Base-by-base conservation (phyloP, 2,113 vertebrate genomes). In the Melanostigma gelatinosum region DNA sequence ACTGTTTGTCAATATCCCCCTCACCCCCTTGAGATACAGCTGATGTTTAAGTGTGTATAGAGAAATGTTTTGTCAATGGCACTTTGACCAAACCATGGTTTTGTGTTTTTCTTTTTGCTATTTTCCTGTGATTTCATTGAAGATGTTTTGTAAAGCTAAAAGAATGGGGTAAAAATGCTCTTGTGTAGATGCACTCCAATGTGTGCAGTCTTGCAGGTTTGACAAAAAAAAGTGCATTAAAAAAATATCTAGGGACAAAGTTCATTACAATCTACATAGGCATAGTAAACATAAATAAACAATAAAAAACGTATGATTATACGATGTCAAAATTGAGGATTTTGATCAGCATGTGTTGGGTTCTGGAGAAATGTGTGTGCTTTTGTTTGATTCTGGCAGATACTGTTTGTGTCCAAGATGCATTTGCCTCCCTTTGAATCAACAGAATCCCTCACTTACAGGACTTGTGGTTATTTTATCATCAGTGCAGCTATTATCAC, bases 391-490 rank as follows among this genome's bases (percentile, higher is more conserved):
- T 42, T 65, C 75, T 73, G 55, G 38, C 62, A 60, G 15, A 46
- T 63, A 34, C 18, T 57, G 5, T 76, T 3, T 32, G 62, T 57
- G 48, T 72, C 6, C 29, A 34, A 36, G 27, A 72, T 48, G 8
- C 22, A 48, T 67, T 62, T 16, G 0, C 12, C 24, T 20, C 22
- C 38, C 48, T 70, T 22, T 24, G 54, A 80, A 58, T 38, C 32
- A 24, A 82, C 82, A 73, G 13, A 58, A 60, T 72, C 22, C 78
- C 44, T 70, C 77, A 82, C 60, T 77, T 66, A 70, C 61, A 42
- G 42, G 40, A 79, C 66, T 65, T 67, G 46, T 63, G 22, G 60
- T 61, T 55, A 76, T 69, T 62, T 82, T n/a, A 64, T 66, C 46
- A 61, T 63, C 77, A 46, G n/a, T 71, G 27, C 10, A 58, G 79